A percentile compares a stretch with the other conserved stretches of the same genome.
Conservation (phyloP, 2,888 invertebrate species). For the Sinhomidia bicolor region DNA sequence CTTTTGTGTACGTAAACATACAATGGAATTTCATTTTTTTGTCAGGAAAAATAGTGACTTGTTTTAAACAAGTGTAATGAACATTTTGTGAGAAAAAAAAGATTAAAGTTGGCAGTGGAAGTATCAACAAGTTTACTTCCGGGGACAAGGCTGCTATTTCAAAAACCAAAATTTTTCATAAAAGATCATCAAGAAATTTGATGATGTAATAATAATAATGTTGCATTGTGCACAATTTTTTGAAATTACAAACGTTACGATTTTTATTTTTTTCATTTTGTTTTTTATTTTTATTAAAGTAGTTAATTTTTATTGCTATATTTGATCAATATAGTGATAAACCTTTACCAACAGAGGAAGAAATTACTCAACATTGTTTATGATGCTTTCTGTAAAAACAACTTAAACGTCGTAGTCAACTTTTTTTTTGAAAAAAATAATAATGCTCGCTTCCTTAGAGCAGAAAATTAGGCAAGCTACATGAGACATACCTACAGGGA, state of each 20-base stretch:
- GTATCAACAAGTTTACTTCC: too few relatives aligned
- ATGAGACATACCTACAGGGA: neutral
- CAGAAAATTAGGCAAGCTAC: conserved; percentile 53
- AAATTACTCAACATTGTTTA: conserved; percentile 45
- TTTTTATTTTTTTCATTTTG: neutral
- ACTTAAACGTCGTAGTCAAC: conserved; percentile 1
- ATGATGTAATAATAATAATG: too few relatives aligned
- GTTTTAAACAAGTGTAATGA: too few relatives aligned
- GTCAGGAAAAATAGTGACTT: neutral
- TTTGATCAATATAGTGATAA: conserved; percentile 12
- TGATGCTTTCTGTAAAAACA: conserved; percentile 41
- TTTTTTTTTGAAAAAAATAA: neutral
- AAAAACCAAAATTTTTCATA: too few relatives aligned
- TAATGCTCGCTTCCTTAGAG: conserved; percentile 57
- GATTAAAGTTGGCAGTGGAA: too few relatives aligned
- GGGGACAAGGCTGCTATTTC: too few relatives aligned
- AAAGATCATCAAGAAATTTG: too few relatives aligned
- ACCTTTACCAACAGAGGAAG: conserved; percentile 35
- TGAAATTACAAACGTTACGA: neutral
- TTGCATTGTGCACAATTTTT: too few relatives aligned
- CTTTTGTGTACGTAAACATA: neutral
- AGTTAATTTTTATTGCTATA: neutral
- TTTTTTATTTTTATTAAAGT: conserved; percentile 21
- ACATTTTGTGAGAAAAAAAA: too few relatives aligned
- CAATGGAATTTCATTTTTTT: neutral